Evolutionary conservation across 2,797 vertebrate genomes (phyloP).

Genomic region (Urocyon cinereoargenteus): DNA sequence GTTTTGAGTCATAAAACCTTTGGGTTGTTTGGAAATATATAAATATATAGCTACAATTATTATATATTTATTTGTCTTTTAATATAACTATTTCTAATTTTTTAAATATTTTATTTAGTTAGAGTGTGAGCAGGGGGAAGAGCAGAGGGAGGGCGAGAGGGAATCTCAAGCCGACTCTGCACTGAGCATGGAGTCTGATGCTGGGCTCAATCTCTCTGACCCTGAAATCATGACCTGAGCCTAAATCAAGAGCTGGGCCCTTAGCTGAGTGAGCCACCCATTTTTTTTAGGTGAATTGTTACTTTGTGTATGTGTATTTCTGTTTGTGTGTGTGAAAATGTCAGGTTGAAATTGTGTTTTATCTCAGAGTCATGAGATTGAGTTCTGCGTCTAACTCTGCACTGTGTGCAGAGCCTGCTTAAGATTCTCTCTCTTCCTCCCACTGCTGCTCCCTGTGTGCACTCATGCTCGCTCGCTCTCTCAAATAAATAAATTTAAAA

Average conservation of each 20-base stretch:
- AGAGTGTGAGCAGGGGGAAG: not conserved
- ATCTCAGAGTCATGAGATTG: not conserved
- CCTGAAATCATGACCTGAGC: not conserved
- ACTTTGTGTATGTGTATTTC: not conserved
- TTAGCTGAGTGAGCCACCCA: not conserved
- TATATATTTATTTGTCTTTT: slow-evolving; percentile 41
- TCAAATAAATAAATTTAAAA: not conserved
- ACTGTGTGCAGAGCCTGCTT: not conserved
- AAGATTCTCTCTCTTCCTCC: not conserved
- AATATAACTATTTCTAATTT: slow-evolving; percentile 2
- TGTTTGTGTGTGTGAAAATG: not conserved
- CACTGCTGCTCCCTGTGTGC: not conserved
- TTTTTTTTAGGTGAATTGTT: not conserved
- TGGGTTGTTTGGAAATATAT: slow-evolving; percentile 40
- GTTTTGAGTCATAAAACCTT: slow-evolving; percentile 60
- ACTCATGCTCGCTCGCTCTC: not conserved
- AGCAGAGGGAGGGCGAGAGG: not conserved
- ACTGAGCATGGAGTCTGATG: not conserved
- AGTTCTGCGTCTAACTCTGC: not conserved
- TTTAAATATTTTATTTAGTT: not conserved
- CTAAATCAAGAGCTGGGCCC: not conserved
- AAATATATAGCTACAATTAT: not conserved
- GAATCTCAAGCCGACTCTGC: not conserved
- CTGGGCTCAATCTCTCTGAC: not conserved
- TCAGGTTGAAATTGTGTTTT: slow-evolving; percentile 19